A percentile compares a stretch with the other conserved stretches of the same genome.
Evolutionary conservation across 2,113 vertebrate species (phyloP).

Genomic region (Rhegmatorhina hoffmannsi): DNA sequence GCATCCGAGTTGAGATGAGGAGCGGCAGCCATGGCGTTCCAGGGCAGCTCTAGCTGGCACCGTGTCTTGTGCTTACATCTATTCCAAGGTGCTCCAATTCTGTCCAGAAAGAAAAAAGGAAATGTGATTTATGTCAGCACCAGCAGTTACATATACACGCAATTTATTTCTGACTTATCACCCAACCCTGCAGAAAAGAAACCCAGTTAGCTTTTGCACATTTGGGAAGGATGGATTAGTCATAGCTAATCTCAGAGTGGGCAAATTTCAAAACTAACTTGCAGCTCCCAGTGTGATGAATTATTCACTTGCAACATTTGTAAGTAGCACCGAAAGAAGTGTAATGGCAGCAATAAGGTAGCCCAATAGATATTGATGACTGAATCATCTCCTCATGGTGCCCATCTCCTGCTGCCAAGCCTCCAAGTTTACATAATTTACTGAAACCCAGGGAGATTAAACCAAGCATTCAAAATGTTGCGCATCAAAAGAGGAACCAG

Average conservation of each 20-base stretch:
- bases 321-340: constrained; percentile 37
- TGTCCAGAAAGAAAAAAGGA: constrained; percentile 48
- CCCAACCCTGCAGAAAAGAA: constrained; percentile 1
- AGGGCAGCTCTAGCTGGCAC: neutral
- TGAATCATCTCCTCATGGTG: constrained; percentile 62
- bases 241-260: constrained; percentile 51
- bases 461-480: constrained; percentile 35
- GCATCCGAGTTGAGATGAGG: constrained; percentile 88
- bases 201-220: neutral
- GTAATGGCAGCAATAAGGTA: constrained; percentile 55
- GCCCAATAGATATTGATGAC: constrained; percentile 63
- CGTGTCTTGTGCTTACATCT: neutral
- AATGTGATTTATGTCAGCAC: constrained; percentile 48
- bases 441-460: constrained; percentile 53
- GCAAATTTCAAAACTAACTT: constrained; percentile 43
- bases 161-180: constrained; percentile 48
- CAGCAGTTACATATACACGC: constrained; percentile 15
- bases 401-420: constrained; percentile 50
- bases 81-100: constrained; percentile 43
- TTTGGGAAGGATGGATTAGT: constrained; percentile 37
- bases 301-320: constrained; percentile 49
- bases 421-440: constrained; percentile 54
- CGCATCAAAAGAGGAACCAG: constrained; percentile 35
- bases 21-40: constrained; percentile 80
- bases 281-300: constrained; percentile 24